Percentiles rank a stretch among this genome's conserved stretches.
Conservation (phyloP, 64 coral and sea anemone genomes). For the Astreopora myriophthalma region DNA sequence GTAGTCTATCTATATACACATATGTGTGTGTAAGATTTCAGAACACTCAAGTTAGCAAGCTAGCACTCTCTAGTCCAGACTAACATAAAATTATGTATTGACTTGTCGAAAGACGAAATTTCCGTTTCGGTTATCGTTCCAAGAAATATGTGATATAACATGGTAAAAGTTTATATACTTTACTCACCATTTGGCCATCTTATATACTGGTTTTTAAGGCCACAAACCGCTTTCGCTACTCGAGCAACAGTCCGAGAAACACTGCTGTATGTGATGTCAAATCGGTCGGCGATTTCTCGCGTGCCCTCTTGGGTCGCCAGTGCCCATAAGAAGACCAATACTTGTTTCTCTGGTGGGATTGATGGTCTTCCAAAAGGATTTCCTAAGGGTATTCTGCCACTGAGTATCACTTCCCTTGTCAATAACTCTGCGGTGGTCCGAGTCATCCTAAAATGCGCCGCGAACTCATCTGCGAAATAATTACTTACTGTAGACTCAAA, state of each 20-base stretch:
- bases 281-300: conserved; percentile 27
- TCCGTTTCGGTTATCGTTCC: not conserved
- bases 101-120: not conserved
- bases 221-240: not conserved
- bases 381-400: not conserved
- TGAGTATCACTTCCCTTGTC: not conserved
- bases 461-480: conserved; percentile 34
- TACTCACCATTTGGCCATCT: not conserved
- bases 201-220: not conserved
- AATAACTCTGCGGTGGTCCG: conserved; percentile 23
- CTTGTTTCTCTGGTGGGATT: conserved; percentile 32
- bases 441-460: conserved; percentile 28
- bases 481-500: conserved; percentile 30
- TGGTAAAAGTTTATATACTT: not conserved
- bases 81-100: not conserved
- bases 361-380: conserved; percentile 48
- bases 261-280: not conserved
- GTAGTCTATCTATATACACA: not conserved
- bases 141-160: not conserved
- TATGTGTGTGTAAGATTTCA: not conserved
- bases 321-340: conserved; percentile 50
- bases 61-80: not conserved
- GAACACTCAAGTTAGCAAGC: not conserved
- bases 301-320: conserved; percentile 50
- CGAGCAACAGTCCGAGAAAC: conserved; percentile 34